Evolutionary conservation across 2,113 vertebrate genomes (phyloP), one percentile per base, ranked within the genome.

Genomic region (Xerus inauris): DNA sequence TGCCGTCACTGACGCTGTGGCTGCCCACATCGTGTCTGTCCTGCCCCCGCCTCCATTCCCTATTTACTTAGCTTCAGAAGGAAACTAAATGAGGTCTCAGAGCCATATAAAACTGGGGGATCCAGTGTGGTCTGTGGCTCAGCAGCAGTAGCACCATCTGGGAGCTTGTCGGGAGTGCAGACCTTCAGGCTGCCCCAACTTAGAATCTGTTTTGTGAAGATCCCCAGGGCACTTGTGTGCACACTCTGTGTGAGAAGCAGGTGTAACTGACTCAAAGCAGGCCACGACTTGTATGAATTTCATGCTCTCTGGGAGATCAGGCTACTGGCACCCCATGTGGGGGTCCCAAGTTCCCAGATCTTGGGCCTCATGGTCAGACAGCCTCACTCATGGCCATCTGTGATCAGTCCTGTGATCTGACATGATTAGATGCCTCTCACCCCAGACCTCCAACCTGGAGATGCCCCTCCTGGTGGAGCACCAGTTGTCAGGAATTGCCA

Each of bases 11-110:
- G 64, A 80, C 16, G 32, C 38, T 22, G 38, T 19, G 28, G 38
- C 86, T 57, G 42, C 42, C 12, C 6, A 28, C 0, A 19, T 22
- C 42, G 2, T 38, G 42, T 35, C 89, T 51, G 3, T 59, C 65
- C 38, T 47, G 45, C 22, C 24, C 30, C 28, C 0, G 1, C 49
- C 12, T 2, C 0, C 40, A 40, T 11, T 47, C 28, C 11, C 0
- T 2, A 19, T 16, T 9, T 24, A 14, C 28, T 16, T 8, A 14
- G 54, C 54, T 35, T 93, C 14, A 19, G 57, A 79, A 28, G 54
- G 32, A 71, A 85, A 49, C 8, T 11, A 16, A 49, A 73, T 35
- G 42, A 28, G 10, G 38, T 16, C 62, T 49, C 40, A 28, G 87
- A 73, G 17, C 22, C 5, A 30, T 35, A 32, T 3, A 17, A 75